Evolutionary conservation across 1,140 invertebrate species (phyloP).

Genomic region (Drosophila dunni): DNA sequence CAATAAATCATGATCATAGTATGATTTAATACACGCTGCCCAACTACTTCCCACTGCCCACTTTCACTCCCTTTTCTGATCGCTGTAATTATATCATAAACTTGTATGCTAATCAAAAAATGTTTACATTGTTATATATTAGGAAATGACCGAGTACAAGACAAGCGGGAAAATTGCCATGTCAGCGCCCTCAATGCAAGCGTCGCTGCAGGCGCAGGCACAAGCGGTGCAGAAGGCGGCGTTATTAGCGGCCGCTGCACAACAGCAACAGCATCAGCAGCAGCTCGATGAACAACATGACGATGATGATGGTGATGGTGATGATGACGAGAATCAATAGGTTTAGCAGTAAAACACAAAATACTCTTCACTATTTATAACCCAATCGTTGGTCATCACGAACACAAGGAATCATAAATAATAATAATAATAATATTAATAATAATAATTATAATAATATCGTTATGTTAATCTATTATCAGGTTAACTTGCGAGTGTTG

Average conservation of each 20-base stretch:
- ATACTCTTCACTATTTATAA: slow-evolving; percentile 81
- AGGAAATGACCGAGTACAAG: slow-evolving; percentile 85
- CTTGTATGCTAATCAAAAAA: not conserved
- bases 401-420: slow-evolving; percentile 52
- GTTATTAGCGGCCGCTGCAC: slow-evolving; percentile 81
- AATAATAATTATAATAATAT: slow-evolving; percentile 11
- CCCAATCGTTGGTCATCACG: slow-evolving; percentile 66
- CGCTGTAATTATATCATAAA: not conserved
- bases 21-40: too few species aligned
- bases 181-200: slow-evolving; percentile 84
- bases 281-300: slow-evolving; percentile 81
- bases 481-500: slow-evolving; percentile 72
- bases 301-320: slow-evolving; percentile 81
- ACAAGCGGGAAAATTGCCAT: slow-evolving; percentile 84
- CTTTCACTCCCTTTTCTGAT: too few species aligned
- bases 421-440: too few species aligned
- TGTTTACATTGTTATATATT: not conserved
- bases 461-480: slow-evolving; percentile 71
- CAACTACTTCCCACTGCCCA: too few species aligned
- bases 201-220: slow-evolving; percentile 76
- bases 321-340: slow-evolving; percentile 84
- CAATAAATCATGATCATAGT: too few species aligned
- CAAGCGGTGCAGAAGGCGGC: slow-evolving; percentile 79
- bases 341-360: slow-evolving; percentile 79
- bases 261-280: slow-evolving; percentile 80